These are phyloP conservation scores for Chromis chromis DNA, from an alignment of 2,797 vertebrate genomes.

Conservation along the genomic window DNA sequence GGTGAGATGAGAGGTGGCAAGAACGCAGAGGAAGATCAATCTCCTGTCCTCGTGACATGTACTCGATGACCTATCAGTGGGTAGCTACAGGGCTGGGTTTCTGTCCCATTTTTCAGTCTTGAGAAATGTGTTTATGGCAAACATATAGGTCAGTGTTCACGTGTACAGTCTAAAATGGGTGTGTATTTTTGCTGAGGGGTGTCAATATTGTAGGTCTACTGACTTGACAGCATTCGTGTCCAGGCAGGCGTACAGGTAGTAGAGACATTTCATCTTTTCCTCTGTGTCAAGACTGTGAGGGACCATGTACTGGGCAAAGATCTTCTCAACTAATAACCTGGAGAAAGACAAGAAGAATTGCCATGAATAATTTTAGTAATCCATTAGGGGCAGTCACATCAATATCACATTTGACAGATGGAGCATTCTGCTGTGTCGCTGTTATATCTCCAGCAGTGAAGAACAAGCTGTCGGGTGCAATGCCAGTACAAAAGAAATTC, in stretches of 20 bases:
- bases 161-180: background rate
- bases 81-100: background rate
- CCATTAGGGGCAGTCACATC: background rate
- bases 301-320: conserved; percentile 98
- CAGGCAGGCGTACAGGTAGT: conserved; percentile 98
- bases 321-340: conserved; percentile 98
- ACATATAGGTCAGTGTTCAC: background rate
- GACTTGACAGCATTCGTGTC: conserved; percentile 99
- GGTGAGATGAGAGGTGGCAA: background rate
- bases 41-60: background rate
- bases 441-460: background rate
- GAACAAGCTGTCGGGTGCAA: background rate
- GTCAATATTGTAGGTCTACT: conserved; percentile 47
- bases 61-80: background rate
- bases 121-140: background rate
- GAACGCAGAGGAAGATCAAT: background rate
- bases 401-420: too few species aligned
- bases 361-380: background rate
- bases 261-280: conserved; percentile 99
- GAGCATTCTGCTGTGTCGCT: background rate
- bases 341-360: background rate
- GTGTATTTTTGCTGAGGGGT: background rate
- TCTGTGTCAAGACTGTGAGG: conserved; percentile 98
- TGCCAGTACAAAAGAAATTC: background rate
- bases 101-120: conserved; percentile 5